Percentiles rank a stretch among this genome's conserved stretches.
phyloP scores from a whole-genome alignment of 2,113 vertebrate genomes.

The Sylvietta virens region DNA sequence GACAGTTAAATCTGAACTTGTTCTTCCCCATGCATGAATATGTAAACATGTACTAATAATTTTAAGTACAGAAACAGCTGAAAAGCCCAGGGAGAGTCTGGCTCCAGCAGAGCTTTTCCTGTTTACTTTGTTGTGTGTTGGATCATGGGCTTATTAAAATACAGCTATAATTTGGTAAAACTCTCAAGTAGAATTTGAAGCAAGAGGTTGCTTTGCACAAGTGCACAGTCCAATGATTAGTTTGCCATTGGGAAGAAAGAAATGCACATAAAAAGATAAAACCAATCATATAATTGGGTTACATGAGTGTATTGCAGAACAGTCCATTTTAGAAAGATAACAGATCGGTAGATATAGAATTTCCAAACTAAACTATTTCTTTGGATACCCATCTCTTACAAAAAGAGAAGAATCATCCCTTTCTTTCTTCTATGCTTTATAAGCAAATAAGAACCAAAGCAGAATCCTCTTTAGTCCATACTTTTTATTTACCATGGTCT shows the following conservation, averaged over 20 bases:
- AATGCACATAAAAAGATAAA: neutral
- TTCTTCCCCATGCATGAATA: neutral
- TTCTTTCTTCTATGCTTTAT: neutral
- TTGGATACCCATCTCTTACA: neutral
- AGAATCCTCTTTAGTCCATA: neutral
- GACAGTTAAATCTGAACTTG: neutral
- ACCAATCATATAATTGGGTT: neutral
- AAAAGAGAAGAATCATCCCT: neutral
- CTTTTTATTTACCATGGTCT: neutral
- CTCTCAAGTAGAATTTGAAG: neutral
- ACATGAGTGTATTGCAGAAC: neutral
- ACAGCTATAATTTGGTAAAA: neutral
- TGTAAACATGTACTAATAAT: neutral
- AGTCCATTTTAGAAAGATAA: neutral
- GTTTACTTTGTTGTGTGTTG: neutral
- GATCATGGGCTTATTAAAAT: neutral
- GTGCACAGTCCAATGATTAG: neutral
- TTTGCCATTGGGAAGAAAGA: neutral
- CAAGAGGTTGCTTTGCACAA: neutral
- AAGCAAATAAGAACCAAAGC: neutral
- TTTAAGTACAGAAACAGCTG: neutral
- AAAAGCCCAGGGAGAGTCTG: neutral
- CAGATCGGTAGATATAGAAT: neutral
- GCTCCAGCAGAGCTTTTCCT: neutral
- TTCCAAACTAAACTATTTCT: neutral